phyloP scores from a whole-genome alignment of 2,797 vertebrate species.

The Picus viridis region DNA sequence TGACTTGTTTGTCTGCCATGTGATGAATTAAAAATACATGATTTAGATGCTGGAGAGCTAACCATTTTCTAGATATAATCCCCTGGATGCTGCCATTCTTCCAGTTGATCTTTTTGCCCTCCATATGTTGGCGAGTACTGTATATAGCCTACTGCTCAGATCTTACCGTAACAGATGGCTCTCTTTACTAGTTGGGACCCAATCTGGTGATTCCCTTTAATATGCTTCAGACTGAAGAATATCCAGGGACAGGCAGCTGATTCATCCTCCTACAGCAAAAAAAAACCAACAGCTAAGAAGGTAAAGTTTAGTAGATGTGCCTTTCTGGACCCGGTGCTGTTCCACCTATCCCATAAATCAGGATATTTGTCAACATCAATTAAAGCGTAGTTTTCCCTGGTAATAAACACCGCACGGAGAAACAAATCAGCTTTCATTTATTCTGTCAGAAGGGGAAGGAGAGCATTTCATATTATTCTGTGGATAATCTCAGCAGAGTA shows the following conservation, averaged over 20 bases:
- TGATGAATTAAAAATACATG: constrained; percentile 81
- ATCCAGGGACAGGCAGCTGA: constrained; percentile 68
- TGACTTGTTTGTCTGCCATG: constrained; percentile 77
- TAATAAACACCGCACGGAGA: constrained; percentile 73
- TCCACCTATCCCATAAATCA: constrained; percentile 72
- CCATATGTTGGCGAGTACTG: constrained; percentile 68
- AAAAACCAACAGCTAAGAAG: constrained; percentile 33
- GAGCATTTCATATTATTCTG: constrained; percentile 75
- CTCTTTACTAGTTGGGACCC: constrained; percentile 79
- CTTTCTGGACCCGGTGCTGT: constrained; percentile 15
- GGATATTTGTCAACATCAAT: constrained; percentile 80
- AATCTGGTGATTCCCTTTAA: constrained; percentile 83
- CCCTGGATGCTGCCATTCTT: constrained; percentile 77
- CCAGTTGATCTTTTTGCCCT: constrained; percentile 79
- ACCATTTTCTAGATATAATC: constrained; percentile 72
- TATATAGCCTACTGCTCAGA: constrained; percentile 74
- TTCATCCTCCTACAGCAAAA: constrained; percentile 66
- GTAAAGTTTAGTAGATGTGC: constrained; percentile 69
- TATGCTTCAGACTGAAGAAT: constrained; percentile 77
- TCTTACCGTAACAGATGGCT: constrained; percentile 83
- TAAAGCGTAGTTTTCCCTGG: constrained; percentile 73
- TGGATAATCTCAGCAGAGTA: constrained; percentile 71
- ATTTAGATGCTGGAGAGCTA: constrained; percentile 70
- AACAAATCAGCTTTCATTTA: constrained; percentile 83
- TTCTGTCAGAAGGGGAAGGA: constrained; percentile 77